Evolutionary conservation across 2,113 vertebrate genomes (phyloP).

Genomic region (Uropsilus gracilis): DNA sequence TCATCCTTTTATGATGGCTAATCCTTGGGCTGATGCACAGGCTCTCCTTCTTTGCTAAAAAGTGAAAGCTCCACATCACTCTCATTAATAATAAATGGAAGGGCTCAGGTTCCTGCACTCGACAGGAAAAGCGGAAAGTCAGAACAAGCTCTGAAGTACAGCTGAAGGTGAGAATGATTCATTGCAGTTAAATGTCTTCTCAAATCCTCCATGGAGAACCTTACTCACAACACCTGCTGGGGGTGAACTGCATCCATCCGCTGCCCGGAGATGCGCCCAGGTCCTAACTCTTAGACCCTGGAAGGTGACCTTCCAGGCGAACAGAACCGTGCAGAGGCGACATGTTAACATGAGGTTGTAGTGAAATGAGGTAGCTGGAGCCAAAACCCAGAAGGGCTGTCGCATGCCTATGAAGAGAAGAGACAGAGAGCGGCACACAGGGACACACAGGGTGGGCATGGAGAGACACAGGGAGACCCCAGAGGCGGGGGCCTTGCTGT

Average conservation of each 20-base stretch:
- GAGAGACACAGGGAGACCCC: not conserved
- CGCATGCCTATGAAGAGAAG: not conserved
- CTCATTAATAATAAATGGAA: conserved; percentile 71
- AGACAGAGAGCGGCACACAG: not conserved
- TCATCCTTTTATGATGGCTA: not conserved
- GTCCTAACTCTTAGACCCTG: not conserved
- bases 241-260: rapidly evolving
- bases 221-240: not conserved
- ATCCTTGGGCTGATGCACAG: conserved; percentile 24
- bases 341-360: not conserved
- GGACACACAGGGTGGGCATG: too few relatives aligned
- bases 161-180: conserved; percentile 46
- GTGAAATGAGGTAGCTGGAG: too few relatives aligned
- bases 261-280: not conserved
- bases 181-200: not conserved
- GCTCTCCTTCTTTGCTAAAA: conserved; percentile 37
- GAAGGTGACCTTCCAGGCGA: not conserved
- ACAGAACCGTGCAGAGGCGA: not conserved
- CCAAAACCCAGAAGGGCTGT: not conserved
- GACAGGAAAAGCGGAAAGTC: conserved; percentile 38
- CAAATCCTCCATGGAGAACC: not conserved
- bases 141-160: conserved; percentile 16
- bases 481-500: not conserved
- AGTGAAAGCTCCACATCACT: conserved; percentile 36
- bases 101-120: conserved; percentile 54